Evolutionary conservation across 2,797 vertebrate genomes (phyloP).

Genomic region (Poecilia wingei): DNA sequence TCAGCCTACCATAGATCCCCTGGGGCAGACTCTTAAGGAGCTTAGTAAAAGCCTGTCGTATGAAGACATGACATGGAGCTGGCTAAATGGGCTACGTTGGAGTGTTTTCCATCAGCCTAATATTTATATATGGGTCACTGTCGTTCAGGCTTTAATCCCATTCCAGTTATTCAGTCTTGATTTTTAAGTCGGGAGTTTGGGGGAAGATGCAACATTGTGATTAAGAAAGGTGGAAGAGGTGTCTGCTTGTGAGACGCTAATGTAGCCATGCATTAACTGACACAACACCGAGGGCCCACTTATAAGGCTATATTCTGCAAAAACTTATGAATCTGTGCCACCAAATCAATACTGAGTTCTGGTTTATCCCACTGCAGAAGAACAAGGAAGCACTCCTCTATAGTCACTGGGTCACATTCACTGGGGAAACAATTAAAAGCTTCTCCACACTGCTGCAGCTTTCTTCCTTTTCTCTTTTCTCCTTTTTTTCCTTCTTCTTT

Average conservation of each 20-base stretch:
- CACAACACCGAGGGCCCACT: conserved; percentile 48
- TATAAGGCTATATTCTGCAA: conserved; percentile 55
- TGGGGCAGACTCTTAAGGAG: conserved; percentile 84
- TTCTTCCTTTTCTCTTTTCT: conserved; percentile 23
- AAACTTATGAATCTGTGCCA: conserved; percentile 54
- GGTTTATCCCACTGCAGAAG: conserved; percentile 66
- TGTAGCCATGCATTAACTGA: conserved; percentile 31
- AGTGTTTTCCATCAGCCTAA: conserved; percentile 82
- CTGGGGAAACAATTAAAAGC: conserved; percentile 80
- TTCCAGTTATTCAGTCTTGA: conserved; percentile 74
- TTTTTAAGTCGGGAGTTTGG: conserved; percentile 70
- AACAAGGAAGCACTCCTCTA: conserved; percentile 66
- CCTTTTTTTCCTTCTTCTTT: conserved; percentile 5
- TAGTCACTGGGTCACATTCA: conserved; percentile 74
- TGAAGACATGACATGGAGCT: conserved; percentile 84
- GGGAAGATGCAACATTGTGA: conserved; percentile 39
- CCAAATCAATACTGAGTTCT: conserved; percentile 77
- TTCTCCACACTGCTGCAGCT: conserved; percentile 54
- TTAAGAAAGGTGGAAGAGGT: conserved; percentile 33
- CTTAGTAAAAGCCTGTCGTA: conserved; percentile 84
- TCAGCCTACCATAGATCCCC: conserved; percentile 80
- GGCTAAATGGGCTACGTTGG: conserved; percentile 80
- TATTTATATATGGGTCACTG: conserved; percentile 77
- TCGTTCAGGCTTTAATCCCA: conserved; percentile 76
- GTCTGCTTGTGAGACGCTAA: conserved; percentile 26